These are phyloP conservation scores for Gallinago jamesoni DNA, from an alignment of 2,113 vertebrate species.

Conservation along the genomic window DNA sequence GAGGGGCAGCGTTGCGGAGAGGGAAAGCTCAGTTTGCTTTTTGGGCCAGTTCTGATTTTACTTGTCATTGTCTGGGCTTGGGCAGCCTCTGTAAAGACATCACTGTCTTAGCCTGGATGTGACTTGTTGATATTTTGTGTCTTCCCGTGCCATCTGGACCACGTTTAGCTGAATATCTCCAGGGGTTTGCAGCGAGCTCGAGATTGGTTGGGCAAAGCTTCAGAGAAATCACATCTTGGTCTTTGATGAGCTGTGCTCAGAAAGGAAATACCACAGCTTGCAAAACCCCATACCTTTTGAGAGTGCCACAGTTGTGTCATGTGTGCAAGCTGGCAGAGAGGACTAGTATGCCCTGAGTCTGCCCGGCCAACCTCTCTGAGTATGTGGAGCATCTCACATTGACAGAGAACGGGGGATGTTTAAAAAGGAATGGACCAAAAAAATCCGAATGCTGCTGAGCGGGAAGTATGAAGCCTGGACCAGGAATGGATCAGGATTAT, in stretches of 20 bases:
- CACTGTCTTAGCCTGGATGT: not conserved
- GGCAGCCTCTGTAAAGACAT: not conserved
- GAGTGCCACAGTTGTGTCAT: not conserved
- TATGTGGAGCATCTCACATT: not conserved
- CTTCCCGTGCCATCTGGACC: conserved; percentile 70
- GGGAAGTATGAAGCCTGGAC: not conserved
- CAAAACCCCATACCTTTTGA: not conserved
- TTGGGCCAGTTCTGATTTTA: not conserved
- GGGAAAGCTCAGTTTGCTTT: not conserved
- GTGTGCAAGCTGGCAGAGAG: conserved; percentile 21
- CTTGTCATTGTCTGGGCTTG: not conserved
- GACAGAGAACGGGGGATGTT: not conserved
- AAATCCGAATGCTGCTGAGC: not conserved
- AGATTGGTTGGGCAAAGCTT: conserved; percentile 64
- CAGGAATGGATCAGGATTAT: not conserved
- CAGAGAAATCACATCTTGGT: conserved; percentile 44
- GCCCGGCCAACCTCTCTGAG: not conserved
- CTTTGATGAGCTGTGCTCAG: not conserved
- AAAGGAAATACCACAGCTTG: conserved; percentile 18
- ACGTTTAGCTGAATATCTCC: conserved; percentile 19
- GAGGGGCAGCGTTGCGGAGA: not conserved
- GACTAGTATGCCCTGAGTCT: not conserved
- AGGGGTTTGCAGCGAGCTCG: not conserved
- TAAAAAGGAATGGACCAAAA: not conserved
- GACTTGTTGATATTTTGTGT: conserved; percentile 30